A percentile compares a stretch with the other conserved stretches of the same genome.
Conservation (phyloP, 2,113 vertebrate species). For the Rhinogobius similis region DNA sequence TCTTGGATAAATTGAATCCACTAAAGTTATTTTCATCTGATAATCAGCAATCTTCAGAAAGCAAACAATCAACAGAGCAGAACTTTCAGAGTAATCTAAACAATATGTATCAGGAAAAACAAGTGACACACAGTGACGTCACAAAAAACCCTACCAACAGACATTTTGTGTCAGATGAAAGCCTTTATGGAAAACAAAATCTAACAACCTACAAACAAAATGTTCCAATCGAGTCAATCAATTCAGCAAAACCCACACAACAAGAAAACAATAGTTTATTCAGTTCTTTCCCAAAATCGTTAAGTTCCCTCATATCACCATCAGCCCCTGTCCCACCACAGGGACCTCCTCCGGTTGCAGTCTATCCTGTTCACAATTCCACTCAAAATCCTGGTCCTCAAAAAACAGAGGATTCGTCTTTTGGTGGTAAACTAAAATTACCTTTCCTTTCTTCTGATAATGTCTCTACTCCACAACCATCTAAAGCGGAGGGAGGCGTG, state of each 20-base stretch:
- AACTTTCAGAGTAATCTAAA: constrained; percentile 18
- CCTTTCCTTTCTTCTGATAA: constrained; percentile 77
- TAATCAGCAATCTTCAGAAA: constrained; percentile 26
- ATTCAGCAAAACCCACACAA: constrained; percentile 23
- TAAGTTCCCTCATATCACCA: constrained; percentile 83
- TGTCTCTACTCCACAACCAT: constrained; percentile 46
- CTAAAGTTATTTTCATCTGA: constrained; percentile 69
- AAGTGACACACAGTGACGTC: neutral
- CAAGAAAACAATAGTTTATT: constrained; percentile 76
- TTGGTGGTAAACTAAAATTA: constrained; percentile 72
- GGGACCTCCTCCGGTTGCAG: constrained; percentile 58
- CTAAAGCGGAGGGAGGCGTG: constrained; percentile 59
- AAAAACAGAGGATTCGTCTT: constrained; percentile 64
- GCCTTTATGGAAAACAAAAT: constrained; percentile 27
- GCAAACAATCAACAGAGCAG: constrained; percentile 23
- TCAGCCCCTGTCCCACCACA: constrained; percentile 62
- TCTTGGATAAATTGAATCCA: constrained; percentile 82
- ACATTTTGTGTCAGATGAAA: constrained; percentile 25
- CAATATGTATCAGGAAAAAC: constrained; percentile 12
- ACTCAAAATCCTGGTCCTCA: constrained; percentile 69
- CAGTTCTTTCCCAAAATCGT: constrained; percentile 86
- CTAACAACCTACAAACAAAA: constrained; percentile 10
- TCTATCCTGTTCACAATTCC: constrained; percentile 74
- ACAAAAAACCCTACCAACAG: constrained; percentile 36
- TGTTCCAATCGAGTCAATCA: constrained; percentile 21